Base-by-base conservation (phyloP, 2,113 vertebrate species). In the Cnemophilus loriae region DNA sequence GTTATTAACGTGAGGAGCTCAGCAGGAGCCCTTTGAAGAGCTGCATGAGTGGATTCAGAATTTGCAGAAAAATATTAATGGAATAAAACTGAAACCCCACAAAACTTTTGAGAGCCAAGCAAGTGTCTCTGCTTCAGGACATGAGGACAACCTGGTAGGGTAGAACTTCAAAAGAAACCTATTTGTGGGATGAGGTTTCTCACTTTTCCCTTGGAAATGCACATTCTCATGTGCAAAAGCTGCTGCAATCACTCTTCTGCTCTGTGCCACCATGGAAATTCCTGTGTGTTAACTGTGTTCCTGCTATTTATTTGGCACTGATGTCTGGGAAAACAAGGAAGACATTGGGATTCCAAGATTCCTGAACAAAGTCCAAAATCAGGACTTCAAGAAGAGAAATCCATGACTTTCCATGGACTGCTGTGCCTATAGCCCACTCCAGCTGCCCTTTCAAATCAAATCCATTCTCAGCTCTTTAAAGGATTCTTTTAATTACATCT, bases 21-120 rank as follows among this genome's bases (percentile, higher is more conserved):
- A 77, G 94, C 88, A 74, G 83, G 90, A 57, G 55, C 80, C 83
- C 83, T 95, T 95, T 95, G 90, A 92, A 90, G 83, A 65, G 27
- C 32, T 94, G 41, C 20, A 92, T 92, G 75, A 86, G 47, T 26
- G 39, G 37, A 12, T 69, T 79, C 55, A 49, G 67, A 90, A 94
- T 81, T 69, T 69, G 61, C 68, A 63, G 59, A 41, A 88, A 81
- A 87, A 32, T 57, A 86, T 50, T 69, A 73, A 73, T 65, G 35
- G 64, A 86, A 49, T 44, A 89, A 81, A 93, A 53, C 6, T n/a
- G 46, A 69, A 90, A 94, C 30, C 28, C 21, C 46, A 79, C 37
- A n/a, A 86, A 88, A 87, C 83, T 94, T 96, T 57, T 71, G 74
- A 74, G 68, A 86, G 83, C 33, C 37, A 35, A 80, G 82, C 20